A percentile compares a stretch with the other conserved stretches of the same genome.
These are phyloP conservation scores for Cyclura pinguis DNA, from an alignment of 2,797 vertebrate species.

Conservation along the genomic window DNA sequence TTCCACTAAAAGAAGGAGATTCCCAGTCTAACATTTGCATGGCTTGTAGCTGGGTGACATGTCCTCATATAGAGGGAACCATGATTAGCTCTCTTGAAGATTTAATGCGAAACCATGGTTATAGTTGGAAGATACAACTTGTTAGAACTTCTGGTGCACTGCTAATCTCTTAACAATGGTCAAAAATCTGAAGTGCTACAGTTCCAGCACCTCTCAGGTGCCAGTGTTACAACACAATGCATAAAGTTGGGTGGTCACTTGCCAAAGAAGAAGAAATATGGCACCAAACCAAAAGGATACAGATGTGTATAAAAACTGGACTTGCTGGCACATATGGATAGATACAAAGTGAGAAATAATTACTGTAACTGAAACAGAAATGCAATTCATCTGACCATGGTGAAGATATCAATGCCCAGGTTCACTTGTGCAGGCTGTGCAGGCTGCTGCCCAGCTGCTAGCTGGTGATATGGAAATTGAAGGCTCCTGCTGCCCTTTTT, in stretches of 20 bases:
- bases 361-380: background rate
- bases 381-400: background rate
- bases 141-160: background rate
- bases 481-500: background rate
- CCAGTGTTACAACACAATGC: background rate
- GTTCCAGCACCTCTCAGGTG: background rate
- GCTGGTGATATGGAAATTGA: background rate
- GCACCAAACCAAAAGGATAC: background rate
- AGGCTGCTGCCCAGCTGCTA: background rate
- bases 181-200: background rate
- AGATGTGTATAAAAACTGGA: too few species aligned
- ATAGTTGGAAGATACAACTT: background rate
- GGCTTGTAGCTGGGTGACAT: background rate
- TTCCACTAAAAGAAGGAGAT: slow-evolving; percentile 24
- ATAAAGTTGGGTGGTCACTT: background rate
- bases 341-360: background rate
- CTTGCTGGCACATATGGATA: background rate
- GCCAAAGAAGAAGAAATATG: background rate
- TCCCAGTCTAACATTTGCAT: background rate
- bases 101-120: too few species aligned
- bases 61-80: background rate
- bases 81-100: background rate
- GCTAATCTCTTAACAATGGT: background rate
- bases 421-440: background rate
- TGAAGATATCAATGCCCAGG: background rate